A percentile compares a stretch with the other conserved stretches of the same genome.
phyloP scores from a whole-genome alignment of 1,140 invertebrate genomes.

The Campoletis sonorensis region DNA sequence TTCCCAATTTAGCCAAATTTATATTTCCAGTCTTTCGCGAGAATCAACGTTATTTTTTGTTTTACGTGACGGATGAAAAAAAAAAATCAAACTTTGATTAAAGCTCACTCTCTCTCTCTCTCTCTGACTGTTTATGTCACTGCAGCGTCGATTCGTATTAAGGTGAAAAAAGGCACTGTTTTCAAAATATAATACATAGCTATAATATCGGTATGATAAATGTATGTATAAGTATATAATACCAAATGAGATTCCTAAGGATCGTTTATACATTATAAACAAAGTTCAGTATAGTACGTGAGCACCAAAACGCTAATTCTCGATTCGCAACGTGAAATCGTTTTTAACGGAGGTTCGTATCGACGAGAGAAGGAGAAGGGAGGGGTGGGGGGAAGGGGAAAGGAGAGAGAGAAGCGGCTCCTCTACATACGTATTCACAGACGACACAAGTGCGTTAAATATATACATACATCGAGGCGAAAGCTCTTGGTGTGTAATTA shows the following conservation, averaged over 20 bases:
- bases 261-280: conserved; percentile 44
- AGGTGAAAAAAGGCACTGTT: too few species aligned
- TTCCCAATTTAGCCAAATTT: conserved; percentile 10
- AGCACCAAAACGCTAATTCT: conserved; percentile 26
- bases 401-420: background rate
- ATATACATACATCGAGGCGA: too few species aligned
- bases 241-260: conserved; percentile 38
- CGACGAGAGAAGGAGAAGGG: too few species aligned
- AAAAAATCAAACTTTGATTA: conserved; percentile 18
- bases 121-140: background rate
- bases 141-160: too few species aligned
- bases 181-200: too few species aligned
- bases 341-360: background rate
- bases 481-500: too few species aligned
- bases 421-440: background rate
- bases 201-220: background rate
- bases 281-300: conserved; percentile 25
- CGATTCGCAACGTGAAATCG: background rate
- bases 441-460: background rate
- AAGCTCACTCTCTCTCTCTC: background rate
- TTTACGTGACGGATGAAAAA: too few species aligned
- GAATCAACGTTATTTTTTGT: background rate
- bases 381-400: too few species aligned
- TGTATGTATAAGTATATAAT: conserved; percentile 3
- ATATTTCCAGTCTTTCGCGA: conserved; percentile 5